Base-by-base conservation (phyloP, 2,888 invertebrate species). In the Macrosoma leucophasiata region DNA sequence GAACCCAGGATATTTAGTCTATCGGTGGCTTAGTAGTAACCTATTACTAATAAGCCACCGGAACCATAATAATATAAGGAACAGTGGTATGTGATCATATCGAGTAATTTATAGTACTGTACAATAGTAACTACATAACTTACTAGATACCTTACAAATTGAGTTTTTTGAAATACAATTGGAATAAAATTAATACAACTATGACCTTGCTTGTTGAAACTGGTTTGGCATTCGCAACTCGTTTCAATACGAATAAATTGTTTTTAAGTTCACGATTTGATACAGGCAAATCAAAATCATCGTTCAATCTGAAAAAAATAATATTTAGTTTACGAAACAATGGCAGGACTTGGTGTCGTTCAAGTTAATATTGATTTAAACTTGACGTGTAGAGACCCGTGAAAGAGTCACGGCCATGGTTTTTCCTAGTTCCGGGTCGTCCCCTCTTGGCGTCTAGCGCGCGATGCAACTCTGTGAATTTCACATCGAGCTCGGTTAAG, bases 401-500 rank as follows among this genome's bases (percentile, higher is more conserved):
- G 20, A 13, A 30, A 56, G 53, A 64, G 59, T 72, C 71, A 70
- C 53, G 71, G 70, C 62, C 69, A 62, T 57, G 59, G 62, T 56
- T 61, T 53, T 46, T 42, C 44, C 45, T 50, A 70, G 70, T 77
- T 81, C 79, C 78, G 76, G 76, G 72, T 77, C 64, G 62, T 58
- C 71, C 71, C 68, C 63, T 48, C 66, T 29, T 23, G 41, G 35
- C 51, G 65, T 64, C 64, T 67, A 73, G 64, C 62, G 66, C 52
- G 50, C 63, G 62, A 60, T 72, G 67, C 64, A 72, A 73, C 62
- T 64, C 52, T 55, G 62, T 61, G 54, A 72, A 70, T 78, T 79
- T 73, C 75, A 75, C 76, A 76, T 75, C 67, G 64, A 67, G 66
- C 58, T 64, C 56, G 55, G 63, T 51, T 78, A 78, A 78, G 78